Base-by-base conservation (phyloP, 1,140 invertebrate species). In the Saccostrea glomerata region DNA sequence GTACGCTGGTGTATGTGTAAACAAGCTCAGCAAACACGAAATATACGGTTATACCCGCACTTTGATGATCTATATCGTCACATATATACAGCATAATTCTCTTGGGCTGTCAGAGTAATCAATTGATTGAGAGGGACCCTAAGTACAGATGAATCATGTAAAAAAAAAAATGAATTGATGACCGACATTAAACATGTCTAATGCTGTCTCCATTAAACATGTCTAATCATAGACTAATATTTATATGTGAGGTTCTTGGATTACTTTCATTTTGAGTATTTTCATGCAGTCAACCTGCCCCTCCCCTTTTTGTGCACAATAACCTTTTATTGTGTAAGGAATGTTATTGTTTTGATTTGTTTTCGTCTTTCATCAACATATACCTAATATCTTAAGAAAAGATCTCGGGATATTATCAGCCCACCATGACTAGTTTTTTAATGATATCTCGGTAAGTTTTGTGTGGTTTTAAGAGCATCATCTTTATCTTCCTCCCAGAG, bases 1-100 rank as follows among this genome's bases (percentile, higher is more conserved):
- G 70, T 73, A 73, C 23, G 70, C 70, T 23, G 70, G 70, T 73
- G 30, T 73, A 73, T 73, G 70, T 30, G 70, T 73, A 73, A 73
- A 73, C 70, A 73, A 73, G 30, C 70, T 30, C 13, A 25, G 70
- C 70, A 73, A 73, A 9, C 23, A 25, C 25, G 30, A 25, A 73
- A 73, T 73, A 36, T 73, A 30, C 30, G 70, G 7, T 40, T 30
- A 30, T 25, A 11, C 70, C 23, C 70, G 13, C 30, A 36, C 70
- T 5, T 73, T 2, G 6, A 36, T 30, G 30, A 73, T 30, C 15
- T 73, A n/a, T 73, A 11, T 73, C 9, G 0, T 25, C 11, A 73
- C 23, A 7, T n/a, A n/a, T n/a, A n/a, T n/a, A n/a, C n/a, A n/a
- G n/a, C n/a, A n/a, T 15, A 30, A 25, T 11, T 73, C 25, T 73